These are phyloP conservation scores for Bellardia bayeri DNA, from an alignment of 2,888 invertebrate genomes.

Conservation along the genomic window DNA sequence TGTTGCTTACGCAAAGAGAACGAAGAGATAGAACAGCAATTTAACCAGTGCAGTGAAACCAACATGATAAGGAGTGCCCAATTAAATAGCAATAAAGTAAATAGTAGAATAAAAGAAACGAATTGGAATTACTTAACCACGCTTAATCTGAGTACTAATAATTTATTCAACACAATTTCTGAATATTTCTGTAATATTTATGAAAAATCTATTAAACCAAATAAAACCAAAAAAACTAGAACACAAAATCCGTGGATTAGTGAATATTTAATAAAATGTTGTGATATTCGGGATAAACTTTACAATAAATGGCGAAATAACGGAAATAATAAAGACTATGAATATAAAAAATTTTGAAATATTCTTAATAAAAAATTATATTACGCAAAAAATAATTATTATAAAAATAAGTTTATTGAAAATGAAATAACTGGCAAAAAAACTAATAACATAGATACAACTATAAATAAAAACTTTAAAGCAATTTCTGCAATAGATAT, in stretches of 20 bases:
- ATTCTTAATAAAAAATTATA: background rate
- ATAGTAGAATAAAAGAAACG: background rate
- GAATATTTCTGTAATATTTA: constrained; percentile 6
- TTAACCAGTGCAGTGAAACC: too few relatives aligned
- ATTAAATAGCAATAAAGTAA: background rate
- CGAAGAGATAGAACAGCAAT: too few relatives aligned
- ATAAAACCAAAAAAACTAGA: background rate
- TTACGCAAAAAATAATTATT: constrained; percentile 13
- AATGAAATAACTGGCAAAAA: background rate
- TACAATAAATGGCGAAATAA: background rate
- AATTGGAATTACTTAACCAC: constrained; percentile 12
- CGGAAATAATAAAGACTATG: background rate
- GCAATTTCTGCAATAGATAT: too few relatives aligned
- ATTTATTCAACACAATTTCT: background rate
- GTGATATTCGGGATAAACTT: background rate
- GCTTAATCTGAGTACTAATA: background rate
- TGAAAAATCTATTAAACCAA: background rate
- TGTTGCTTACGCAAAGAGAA: too few relatives aligned
- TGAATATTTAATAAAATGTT: background rate
- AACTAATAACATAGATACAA: too few relatives aligned
- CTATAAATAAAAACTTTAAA: background rate
- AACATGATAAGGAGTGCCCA: background rate
- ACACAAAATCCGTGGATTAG: background rate
- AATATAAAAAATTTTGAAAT: constrained; percentile 16
- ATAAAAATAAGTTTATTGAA: constrained; percentile 11